Base-by-base conservation (phyloP, 2,113 vertebrate species). In the Proterorhinus semilunaris region DNA sequence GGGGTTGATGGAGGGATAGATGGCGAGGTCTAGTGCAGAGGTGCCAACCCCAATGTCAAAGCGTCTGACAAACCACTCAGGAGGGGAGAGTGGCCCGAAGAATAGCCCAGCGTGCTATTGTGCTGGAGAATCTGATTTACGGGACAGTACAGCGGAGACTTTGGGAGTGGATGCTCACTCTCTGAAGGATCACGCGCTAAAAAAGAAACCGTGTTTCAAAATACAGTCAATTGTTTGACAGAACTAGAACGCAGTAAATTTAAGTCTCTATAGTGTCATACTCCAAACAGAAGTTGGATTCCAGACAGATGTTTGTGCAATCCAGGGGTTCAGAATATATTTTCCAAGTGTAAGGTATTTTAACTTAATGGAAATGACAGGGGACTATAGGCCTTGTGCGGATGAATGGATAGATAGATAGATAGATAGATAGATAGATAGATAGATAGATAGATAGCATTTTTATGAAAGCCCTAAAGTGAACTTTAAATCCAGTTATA, bases 1-100 rank as follows among this genome's bases (percentile, higher is more conserved):
- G 53, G 27, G 55, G 42, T 6, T 16, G 63, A 66, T 80, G 62
- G 70, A 75, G 52, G 51, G 51, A n/a, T 13, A 6, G 63, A 47
- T 43, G 74, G 66, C 67, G 70, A 46, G 68, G 58, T 17, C 27
- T 17, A 69, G 81, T 76, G 80, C 70, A 70, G 69, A 68, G 82
- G 66, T 76, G 62, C 0, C 17, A 12, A 79, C 69, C 64, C 54
- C 65, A 27, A 5, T 80, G 76, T 80, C 74, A 75, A 66, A 78
- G 72, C 10, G 53, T 73, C 43, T 68, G 70, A 78, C 72, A 55
- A 43, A 55, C 65, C 68, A 82, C 58, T 75, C 61, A 66, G 75
- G 43, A 68, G 43, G 55, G 62, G 49, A 45, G 27, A 27, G 62
- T 67, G 68, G 65, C 46, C 21, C 69, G 9, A 36, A 81, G 44